Base-by-base conservation (phyloP, 2,888 invertebrate genomes). In the Poecilus cupreus region DNA sequence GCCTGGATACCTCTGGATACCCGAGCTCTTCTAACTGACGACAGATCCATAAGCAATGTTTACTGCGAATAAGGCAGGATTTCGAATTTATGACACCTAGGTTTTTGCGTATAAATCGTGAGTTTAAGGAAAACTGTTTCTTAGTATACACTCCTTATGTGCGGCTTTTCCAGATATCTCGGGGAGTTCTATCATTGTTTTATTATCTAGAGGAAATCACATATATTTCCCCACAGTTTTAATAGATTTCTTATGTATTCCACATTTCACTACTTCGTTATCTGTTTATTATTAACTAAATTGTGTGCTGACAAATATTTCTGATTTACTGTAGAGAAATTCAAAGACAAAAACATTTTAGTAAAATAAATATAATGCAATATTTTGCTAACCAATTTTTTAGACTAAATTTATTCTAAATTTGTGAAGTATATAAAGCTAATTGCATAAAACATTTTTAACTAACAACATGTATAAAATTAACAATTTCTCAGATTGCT, bases 21-120 rank as follows among this genome's bases (percentile, higher is more conserved):
- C 37, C 37, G 39, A 10, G 39, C 64, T 68, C 20, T 39, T 68
- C 64, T 68, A 68, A 72, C 80, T 64, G 80, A 82, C 82, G 82
- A 78, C 82, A 76, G 81, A 82, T 81, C 83, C 80, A 83, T 84
- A 83, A 84, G 84, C 82, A 82, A 84, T 84, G 84, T 84, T 84
- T 84, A 84, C 84, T 82, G 83, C 83, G 83, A 84, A 84, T 84
- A 84, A 84, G 83, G 81, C 82, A 76, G 80, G 80, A 80, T 80
- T 80, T 54, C 57, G 72, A 80, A 80, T 80, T 80, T 80, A 80
- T 80, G 80, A 80, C 72, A 54, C 39, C 51, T 39, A 18, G 72
- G 70, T 39, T 54, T 80, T 80, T 72, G 80, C 80, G 70, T 80
- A 80, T 80, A 80, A 80, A 80, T 80, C 72, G 72, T 24, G 54